These are phyloP conservation scores for Fistularia tabacaria DNA, from an alignment of 2,797 vertebrate genomes.

Conservation along the genomic window DNA sequence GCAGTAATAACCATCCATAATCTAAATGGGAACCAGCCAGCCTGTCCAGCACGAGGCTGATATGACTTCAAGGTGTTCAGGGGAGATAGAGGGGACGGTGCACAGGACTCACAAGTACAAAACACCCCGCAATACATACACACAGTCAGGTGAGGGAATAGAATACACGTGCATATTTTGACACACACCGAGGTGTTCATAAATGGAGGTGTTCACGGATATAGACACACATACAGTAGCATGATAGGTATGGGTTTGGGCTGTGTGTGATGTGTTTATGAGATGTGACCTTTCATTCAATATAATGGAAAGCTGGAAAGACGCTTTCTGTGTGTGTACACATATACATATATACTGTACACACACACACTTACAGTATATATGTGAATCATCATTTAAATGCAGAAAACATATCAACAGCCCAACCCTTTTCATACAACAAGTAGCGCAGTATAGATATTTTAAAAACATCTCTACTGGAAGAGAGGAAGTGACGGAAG, in stretches of 20 bases:
- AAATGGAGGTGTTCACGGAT: background rate
- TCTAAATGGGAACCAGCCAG: constrained; percentile 66
- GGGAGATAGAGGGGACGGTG: constrained; percentile 54
- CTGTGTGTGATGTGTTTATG: constrained; percentile 4
- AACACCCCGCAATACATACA: constrained; percentile 13
- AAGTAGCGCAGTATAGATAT: no score
- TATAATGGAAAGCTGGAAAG: background rate
- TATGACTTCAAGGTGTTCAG: constrained; percentile 71
- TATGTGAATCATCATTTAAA: no score
- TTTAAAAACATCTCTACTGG: no score
- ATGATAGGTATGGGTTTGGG: background rate
- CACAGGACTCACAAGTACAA: constrained; percentile 32
- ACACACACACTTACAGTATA: no score
- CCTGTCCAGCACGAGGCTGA: constrained; percentile 50
- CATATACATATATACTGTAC: no score
- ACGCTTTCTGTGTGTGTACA: no score
- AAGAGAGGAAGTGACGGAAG: no score
- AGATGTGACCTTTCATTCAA: constrained; percentile 4
- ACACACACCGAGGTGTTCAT: constrained; percentile 3
- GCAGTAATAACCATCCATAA: constrained; percentile 74
- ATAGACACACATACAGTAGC: constrained; percentile 1
- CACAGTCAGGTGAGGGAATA: constrained; percentile 7
- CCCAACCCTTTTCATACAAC: no score
- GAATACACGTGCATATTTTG: constrained; percentile 2
- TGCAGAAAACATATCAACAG: no score